Evolutionary conservation across 2,797 vertebrate genomes (phyloP).

Genomic region (Melanotaenia parkinsoni): DNA sequence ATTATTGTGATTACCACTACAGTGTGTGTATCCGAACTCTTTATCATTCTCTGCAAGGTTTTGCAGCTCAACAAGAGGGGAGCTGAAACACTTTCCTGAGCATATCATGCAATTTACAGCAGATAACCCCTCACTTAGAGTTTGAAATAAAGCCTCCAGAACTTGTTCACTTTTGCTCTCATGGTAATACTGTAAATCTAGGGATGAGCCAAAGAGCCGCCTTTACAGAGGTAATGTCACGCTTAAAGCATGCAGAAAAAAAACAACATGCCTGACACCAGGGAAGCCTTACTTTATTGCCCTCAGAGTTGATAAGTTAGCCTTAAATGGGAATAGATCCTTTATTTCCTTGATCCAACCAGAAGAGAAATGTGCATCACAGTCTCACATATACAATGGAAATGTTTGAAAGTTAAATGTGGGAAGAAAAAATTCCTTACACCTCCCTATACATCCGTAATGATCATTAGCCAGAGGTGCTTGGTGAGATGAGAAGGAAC

Average conservation of each 20-base stretch:
- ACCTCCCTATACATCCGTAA: constrained; percentile 39
- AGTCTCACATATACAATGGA: constrained; percentile 22
- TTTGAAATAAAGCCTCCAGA: constrained; percentile 30
- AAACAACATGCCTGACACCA: constrained; percentile 14
- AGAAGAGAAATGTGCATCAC: constrained; percentile 22
- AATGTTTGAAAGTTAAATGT: constrained; percentile 53
- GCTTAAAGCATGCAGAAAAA: constrained; percentile 42
- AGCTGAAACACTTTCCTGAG: constrained; percentile 23
- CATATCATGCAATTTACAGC: constrained; percentile 23
- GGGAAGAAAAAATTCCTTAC: constrained; percentile 57
- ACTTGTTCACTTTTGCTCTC: constrained; percentile 12
- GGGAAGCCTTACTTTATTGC: constrained; percentile 53
- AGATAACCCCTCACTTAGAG: constrained; percentile 11
- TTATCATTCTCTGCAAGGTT: constrained; percentile 18
- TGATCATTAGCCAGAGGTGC: constrained; percentile 69
- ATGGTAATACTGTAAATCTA: constrained; percentile 39
- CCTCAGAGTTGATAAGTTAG: constrained; percentile 44
- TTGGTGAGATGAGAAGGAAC: constrained; percentile 63
- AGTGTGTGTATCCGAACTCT: constrained; percentile 36
- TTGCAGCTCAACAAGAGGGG: background rate
- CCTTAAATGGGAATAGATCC: constrained; percentile 42
- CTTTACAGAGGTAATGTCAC: constrained; percentile 28
- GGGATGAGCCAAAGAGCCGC: constrained; percentile 21
- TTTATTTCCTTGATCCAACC: constrained; percentile 42
- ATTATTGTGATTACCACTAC: constrained; percentile 13